Base-by-base conservation (phyloP, 2,888 invertebrate species). In the Coelinius sp. region DNA sequence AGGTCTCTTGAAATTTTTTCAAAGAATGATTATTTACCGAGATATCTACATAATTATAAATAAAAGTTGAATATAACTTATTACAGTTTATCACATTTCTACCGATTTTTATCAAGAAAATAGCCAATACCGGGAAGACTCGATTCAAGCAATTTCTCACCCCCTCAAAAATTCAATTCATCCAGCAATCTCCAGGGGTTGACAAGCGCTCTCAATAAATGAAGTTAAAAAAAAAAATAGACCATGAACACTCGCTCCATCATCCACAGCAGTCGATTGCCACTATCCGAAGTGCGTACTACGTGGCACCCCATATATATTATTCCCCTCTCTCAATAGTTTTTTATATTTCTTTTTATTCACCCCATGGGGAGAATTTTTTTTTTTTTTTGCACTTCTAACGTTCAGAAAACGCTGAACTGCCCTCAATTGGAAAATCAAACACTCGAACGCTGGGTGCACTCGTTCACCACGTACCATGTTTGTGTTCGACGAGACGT, bases 401-500 rank as follows among this genome's bases (percentile, higher is more conserved):
- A 70, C 69, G 56, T 59, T 56, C 24, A 17, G 25, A 67, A 71
- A 71, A 68, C 71, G 68, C 52, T 75, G 65, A 75, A 66, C 70
- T 69, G 71, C 52, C 64, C 73, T 67, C 71, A 75, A 76, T 76
- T 76, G 76, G 67, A 70, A 75, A 76, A 73, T 73, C 75, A 75
- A 76, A 75, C 75, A 76, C 73, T 73, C 68, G 38, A n/a, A 52
- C 65, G 38, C 66, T 56, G 62, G 44, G 27, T 68, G 52, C 49
- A 52, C 52, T 70, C 52, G 65, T 24, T 68, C 59, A 27, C 64
- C 67, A 68, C 70, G 64, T 41, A 27, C 62, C 56, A 69, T 76
- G 73, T 76, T 78, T 76, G 71, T 73, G 74, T 74, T 75, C 67
- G 69, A 53, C 24, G 68, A 69, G 73, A 77, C 77, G 76, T 77